phyloP scores from a whole-genome alignment of 92 coral and sea anemone species.

The Micromussa lordhowensis region DNA sequence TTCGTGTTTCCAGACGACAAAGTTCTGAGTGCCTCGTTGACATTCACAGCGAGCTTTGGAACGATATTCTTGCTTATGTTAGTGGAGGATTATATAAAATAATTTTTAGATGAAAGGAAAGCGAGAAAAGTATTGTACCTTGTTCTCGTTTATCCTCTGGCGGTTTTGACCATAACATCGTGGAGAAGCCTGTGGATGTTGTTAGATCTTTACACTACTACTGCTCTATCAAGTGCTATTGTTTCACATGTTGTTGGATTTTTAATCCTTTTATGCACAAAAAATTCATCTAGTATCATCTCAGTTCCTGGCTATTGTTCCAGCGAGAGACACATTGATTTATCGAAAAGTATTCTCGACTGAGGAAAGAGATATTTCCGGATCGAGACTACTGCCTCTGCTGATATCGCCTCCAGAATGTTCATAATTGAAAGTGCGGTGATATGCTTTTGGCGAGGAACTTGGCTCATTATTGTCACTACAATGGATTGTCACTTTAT shows the following conservation, averaged over 20 bases:
- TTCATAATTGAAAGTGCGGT: too few species aligned
- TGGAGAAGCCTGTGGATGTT: conserved; percentile 84
- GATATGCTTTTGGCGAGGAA: too few species aligned
- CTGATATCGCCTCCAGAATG: not conserved
- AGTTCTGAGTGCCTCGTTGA: conserved; percentile 41
- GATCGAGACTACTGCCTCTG: not conserved
- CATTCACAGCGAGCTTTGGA: conserved; percentile 10
- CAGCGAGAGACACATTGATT: conserved; percentile 16
- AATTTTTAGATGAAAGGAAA: conserved; percentile 1
- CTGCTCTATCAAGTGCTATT: conserved; percentile 1
- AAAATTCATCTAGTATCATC: conserved; percentile 3
- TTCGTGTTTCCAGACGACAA: conserved; percentile 43
- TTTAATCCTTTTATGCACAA: not conserved
- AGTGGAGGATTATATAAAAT: conserved; percentile 30
- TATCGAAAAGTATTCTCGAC: not conserved
- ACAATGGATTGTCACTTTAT: conserved; percentile 51
- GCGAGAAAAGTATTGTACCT: conserved; percentile 25
- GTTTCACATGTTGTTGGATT: conserved; percentile 24
- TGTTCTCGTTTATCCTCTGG: conserved; percentile 34
- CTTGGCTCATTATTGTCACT: too few species aligned
- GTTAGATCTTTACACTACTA: conserved; percentile 18
- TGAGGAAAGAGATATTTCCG: not conserved
- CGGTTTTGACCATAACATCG: conserved; percentile 35
- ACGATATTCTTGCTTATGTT: conserved; percentile 14
- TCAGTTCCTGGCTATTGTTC: conserved; percentile 25